These are phyloP conservation scores for Astropecten irregularis DNA, from an alignment of 53 echinoderm and acorn worm species.

Conservation along the genomic window DNA sequence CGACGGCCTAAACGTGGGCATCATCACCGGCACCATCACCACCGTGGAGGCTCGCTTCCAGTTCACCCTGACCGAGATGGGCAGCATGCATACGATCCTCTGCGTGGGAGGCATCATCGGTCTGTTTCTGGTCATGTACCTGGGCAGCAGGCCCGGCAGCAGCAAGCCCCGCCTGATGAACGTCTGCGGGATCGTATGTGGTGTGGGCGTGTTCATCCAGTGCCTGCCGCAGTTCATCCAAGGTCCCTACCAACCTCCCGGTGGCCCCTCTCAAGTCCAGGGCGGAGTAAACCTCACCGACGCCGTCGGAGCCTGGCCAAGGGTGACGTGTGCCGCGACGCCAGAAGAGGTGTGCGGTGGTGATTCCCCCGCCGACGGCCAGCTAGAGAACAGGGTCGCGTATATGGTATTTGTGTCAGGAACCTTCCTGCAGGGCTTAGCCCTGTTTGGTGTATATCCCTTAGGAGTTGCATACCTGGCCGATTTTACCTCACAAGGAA, in stretches of 20 bases:
- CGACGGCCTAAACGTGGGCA: no score
- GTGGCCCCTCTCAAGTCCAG: no score
- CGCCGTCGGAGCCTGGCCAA: not conserved
- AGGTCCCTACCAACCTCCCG: not conserved
- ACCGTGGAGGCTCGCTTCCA: conserved; percentile 4
- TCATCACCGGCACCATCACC: not conserved
- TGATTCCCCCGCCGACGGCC: not conserved
- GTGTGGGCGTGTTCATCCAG: not conserved
- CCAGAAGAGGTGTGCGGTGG: no score
- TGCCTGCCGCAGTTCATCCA: not conserved
- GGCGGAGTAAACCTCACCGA: no score
- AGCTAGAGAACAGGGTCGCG: no score
- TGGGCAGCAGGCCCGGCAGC: no score
- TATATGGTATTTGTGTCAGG: not conserved
- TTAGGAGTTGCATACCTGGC: not conserved
- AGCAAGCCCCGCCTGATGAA: not conserved
- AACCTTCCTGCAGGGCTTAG: not conserved
- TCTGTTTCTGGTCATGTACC: not conserved
- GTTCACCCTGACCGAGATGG: not conserved
- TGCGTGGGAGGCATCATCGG: conserved; percentile 3
- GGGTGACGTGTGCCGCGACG: not conserved
- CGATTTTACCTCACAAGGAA: not conserved
- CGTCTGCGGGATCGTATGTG: not conserved
- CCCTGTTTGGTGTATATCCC: not conserved
- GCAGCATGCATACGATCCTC: not conserved